Percentiles rank a stretch among this genome's conserved stretches.
These are phyloP conservation scores for Cydia fagiglandana DNA, from an alignment of 1,140 invertebrate genomes.

Conservation along the genomic window DNA sequence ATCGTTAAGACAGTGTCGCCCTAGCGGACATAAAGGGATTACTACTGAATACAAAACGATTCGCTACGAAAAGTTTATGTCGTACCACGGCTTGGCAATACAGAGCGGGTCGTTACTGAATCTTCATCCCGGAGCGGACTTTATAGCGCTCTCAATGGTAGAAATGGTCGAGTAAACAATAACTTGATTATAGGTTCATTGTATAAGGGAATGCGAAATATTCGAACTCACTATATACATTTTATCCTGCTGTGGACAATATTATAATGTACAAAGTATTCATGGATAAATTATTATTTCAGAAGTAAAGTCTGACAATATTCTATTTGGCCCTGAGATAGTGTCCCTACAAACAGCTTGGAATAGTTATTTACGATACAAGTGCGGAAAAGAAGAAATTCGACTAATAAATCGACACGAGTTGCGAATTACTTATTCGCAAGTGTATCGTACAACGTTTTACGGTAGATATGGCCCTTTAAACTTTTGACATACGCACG, in stretches of 20 bases:
- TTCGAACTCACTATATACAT: neutral
- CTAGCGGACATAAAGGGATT: constrained; percentile 29
- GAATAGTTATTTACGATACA: too few relatives aligned
- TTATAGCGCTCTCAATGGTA: constrained; percentile 11
- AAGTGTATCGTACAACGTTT: too few relatives aligned
- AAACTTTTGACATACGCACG: too few relatives aligned
- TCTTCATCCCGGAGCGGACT: constrained; percentile 3
- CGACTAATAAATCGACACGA: too few relatives aligned
- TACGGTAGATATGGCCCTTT: too few relatives aligned
- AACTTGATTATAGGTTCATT: neutral
- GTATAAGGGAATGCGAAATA: neutral
- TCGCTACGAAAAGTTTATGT: constrained; percentile 30
- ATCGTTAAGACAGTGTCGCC: constrained; percentile 31
- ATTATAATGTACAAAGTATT: neutral
- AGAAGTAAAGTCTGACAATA: too few relatives aligned
- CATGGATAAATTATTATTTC: too few relatives aligned
- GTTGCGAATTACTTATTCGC: too few relatives aligned
- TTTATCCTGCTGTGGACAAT: neutral
- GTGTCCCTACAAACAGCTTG: too few relatives aligned
- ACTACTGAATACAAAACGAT: constrained; percentile 32
- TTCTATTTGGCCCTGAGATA: too few relatives aligned
- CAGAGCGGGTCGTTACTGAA: constrained; percentile 6
- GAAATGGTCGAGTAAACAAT: constrained; percentile 6
- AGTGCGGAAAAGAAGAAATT: too few relatives aligned
- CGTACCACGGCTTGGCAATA: neutral